Evolutionary conservation across 1,140 invertebrate genomes (phyloP), one percentile per base, ranked within the genome.

Genomic region (Heliconius eleuchia): DNA sequence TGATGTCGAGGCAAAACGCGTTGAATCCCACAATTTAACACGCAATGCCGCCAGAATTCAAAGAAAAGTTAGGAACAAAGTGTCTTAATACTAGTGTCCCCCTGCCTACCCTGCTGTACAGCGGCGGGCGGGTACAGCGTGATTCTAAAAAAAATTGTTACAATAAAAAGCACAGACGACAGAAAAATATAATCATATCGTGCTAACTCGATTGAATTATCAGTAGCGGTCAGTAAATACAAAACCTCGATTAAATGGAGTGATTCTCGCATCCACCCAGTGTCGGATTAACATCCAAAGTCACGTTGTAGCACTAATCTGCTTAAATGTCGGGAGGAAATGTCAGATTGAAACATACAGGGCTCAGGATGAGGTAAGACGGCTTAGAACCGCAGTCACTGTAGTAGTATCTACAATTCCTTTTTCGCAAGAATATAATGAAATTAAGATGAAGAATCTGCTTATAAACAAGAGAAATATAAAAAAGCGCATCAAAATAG

Each of bases 321-420:
- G 89, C 91, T 93, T 89, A 89, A 93, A 93, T 92, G 92, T 93
- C 91, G 89, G 91, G 90, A 94, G 93, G 93, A 94, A 93, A 94
- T 90, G 93, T 94, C 93, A 92, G 93, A 94, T 94, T 92, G 92
- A 90, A 90, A 91, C 88, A 90, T 88, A 87, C 88, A 92, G 90
- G 88, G 90, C 87, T 86, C 83, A 82, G 84, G 85, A 84, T 86
- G 84, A 85, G 83, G 86, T 85, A 86, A 91, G 89, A 91, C 86
- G 88, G 91, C 89, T 93, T 92, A 91, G 73, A 82, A 80, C 81
- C 82, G 80, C 80, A 74, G 71, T 79, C 73, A 79, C 78, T 71
- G 46, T 73, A 75, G 37, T 71, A 66, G 34, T 46, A 8, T 4
- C 27, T 27, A 4, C 75, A 42, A 66, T n/a, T 66, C n/a, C 8